A percentile compares a stretch with the other conserved stretches of the same genome.
Evolutionary conservation across 2,888 invertebrate genomes (phyloP).

Genomic region (Pachydiplax longipennis): DNA sequence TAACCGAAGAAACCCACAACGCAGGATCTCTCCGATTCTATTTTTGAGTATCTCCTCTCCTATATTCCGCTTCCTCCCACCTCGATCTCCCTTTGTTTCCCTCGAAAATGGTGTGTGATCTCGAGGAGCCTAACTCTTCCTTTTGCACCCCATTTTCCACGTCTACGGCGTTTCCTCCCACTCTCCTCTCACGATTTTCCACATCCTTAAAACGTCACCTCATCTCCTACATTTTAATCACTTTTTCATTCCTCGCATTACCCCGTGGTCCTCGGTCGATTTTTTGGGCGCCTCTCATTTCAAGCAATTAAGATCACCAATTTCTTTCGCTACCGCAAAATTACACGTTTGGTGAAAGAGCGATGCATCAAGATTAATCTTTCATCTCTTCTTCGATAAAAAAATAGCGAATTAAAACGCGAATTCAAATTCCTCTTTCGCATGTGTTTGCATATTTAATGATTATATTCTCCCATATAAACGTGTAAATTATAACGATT

Average conservation of each 20-base stretch:
- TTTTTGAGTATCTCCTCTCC: not conserved
- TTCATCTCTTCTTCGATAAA: too few relatives aligned
- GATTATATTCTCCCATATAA: too few relatives aligned
- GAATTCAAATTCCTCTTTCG: too few relatives aligned
- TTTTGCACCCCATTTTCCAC: not conserved
- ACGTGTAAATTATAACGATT: too few relatives aligned
- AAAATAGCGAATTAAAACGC: too few relatives aligned
- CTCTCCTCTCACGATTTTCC: not conserved
- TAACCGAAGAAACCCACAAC: constrained; percentile 28
- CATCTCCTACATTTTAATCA: not conserved
- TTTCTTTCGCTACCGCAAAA: not conserved
- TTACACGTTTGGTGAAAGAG: too few relatives aligned
- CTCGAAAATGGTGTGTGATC: constrained; percentile 17
- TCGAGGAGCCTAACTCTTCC: not conserved
- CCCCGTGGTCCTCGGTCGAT: not conserved
- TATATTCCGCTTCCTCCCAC: not conserved
- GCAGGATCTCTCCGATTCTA: not conserved
- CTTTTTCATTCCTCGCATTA: not conserved
- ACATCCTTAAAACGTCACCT: not conserved
- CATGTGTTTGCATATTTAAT: too few relatives aligned
- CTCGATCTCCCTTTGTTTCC: not conserved
- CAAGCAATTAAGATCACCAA: not conserved
- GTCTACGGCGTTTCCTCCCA: not conserved
- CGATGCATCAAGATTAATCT: too few relatives aligned
- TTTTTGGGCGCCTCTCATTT: not conserved